Evolutionary conservation across 2,113 vertebrate genomes (phyloP).

Genomic region (Seriola dumerili): DNA sequence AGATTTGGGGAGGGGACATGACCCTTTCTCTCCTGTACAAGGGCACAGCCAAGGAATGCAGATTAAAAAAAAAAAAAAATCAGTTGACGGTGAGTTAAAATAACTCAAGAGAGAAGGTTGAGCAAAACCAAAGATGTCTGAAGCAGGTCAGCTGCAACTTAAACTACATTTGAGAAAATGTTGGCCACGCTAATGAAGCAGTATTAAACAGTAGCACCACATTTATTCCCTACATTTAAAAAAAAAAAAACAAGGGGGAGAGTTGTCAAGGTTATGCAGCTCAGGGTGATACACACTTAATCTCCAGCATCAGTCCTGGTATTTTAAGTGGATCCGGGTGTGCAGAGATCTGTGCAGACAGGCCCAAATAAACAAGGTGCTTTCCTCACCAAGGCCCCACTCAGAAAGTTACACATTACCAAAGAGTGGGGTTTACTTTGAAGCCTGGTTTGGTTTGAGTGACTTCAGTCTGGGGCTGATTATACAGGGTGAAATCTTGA

Average conservation of each 20-base stretch:
- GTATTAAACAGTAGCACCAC: neutral
- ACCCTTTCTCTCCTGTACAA: constrained; percentile 31
- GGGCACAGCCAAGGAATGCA: constrained; percentile 36
- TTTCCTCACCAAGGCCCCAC: constrained; percentile 10
- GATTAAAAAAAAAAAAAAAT: neutral
- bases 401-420: constrained; percentile 4
- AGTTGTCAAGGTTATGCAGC: neutral
- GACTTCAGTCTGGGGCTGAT: neutral
- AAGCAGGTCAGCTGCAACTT: neutral
- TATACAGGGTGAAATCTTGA: neutral
- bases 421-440: neutral
- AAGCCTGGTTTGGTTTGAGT: neutral
- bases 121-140: neutral
- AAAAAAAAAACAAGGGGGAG: too few relatives aligned
- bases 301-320: constrained; percentile 36
- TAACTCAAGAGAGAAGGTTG: neutral
- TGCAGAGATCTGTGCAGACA: constrained; percentile 27
- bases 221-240: too few relatives aligned
- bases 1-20: constrained; percentile 5
- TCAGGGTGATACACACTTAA: neutral
- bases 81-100: constrained; percentile 24
- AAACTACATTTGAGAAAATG: neutral
- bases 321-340: constrained; percentile 67
- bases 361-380: constrained; percentile 49
- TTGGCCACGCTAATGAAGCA: neutral